Evolutionary conservation across 92 coral and sea anemone species (phyloP), one percentile per base, ranked within the genome.

Genomic region (Siderastrea siderea): DNA sequence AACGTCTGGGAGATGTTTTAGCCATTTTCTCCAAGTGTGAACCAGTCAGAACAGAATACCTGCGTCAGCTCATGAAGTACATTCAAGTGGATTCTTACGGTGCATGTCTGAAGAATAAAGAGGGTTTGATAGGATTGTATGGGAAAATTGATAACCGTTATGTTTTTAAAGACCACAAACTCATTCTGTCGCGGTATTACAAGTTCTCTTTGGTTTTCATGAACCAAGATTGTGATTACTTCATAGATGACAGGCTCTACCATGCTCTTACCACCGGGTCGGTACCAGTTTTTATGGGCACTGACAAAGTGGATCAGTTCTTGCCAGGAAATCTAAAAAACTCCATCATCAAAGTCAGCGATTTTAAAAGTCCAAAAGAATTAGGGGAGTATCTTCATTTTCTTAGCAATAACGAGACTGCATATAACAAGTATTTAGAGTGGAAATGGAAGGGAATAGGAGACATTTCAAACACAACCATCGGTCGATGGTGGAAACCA

Each of bases 401-500:
- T 16, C 96, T 98, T 14, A 82, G 93, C 61, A 84, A 86, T 9
- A 94, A 98, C 87, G 98, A 98, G 74, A 91, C 95, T 16, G 99
- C 96, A 14, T 98, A 94, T 55, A 98, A 87, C 67, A 93, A 91
- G 79, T 98, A 98, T 67, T 81, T 98, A 71, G 97, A 92, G 64
- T 98, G 99, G 99, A 98, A 96, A 68, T 91, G 94, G 96, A 95
- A 92, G 17, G 99, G 99, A 1, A 66, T 98, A 17, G 95, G 97
- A 2, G 96, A 95, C 49, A 94, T 96, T 67, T 91, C 91, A 63
- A 71, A 92, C 49, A 92, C 98, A 54, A 88, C 93, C 52, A 98
- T 98, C 45, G 99, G 99, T 0, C 96, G 93, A 13, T 98, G 99
- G 99, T 98, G 99, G 99, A 87, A 82, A 63, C 98, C 98, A 0